Base-by-base conservation (phyloP, 2,888 invertebrate genomes). In the Ectropis crepuscularia region DNA sequence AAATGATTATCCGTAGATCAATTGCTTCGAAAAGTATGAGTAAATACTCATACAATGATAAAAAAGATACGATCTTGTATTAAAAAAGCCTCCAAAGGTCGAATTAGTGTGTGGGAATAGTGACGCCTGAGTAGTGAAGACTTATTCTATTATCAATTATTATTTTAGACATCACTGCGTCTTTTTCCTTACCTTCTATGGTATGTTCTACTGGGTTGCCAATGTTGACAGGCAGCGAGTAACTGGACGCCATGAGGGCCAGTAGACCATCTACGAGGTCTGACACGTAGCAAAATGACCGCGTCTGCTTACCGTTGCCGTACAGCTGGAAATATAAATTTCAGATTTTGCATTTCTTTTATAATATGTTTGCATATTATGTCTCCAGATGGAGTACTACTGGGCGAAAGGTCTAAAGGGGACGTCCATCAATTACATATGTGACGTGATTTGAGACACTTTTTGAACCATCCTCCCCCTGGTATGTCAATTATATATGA, bases 181-280 rank as follows among this genome's bases (percentile, higher is more conserved):
- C 10, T 7, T 10, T 43, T 50, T 16, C 54, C 61, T 77, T 87
- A 96, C 96, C 96, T 93, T 96, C 95, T 76, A 99, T 99, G 2
- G 98, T 97, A 85, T 99, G 98, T 88, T 99, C 99, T 47, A 98
- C 98, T 0, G 99, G 99, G 92, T 99, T 99, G 46, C 99, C 99
- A 67, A 99, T 92, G 90, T 99, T 99, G 2, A 99, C 96, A 6
- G 99, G 99, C 74, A 95, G 94, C 0, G 97, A 96, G 85, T 97
- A 99, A 91, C 98, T 98, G 11, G 98, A 97, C 61, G 96, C 96
- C 99, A 99, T 99, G 51, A 99, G 89, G 0, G 95, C 94, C 43
- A 99, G 94, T 53, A 99, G 92, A 0, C 99, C 99, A 78, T 99
- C 98, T 0, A 99, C 98, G 72, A 99, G 94, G 93, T 99, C 99